Evolutionary conservation across 2,797 vertebrate species (phyloP).

Genomic region (Knipowitschia caucasica): DNA sequence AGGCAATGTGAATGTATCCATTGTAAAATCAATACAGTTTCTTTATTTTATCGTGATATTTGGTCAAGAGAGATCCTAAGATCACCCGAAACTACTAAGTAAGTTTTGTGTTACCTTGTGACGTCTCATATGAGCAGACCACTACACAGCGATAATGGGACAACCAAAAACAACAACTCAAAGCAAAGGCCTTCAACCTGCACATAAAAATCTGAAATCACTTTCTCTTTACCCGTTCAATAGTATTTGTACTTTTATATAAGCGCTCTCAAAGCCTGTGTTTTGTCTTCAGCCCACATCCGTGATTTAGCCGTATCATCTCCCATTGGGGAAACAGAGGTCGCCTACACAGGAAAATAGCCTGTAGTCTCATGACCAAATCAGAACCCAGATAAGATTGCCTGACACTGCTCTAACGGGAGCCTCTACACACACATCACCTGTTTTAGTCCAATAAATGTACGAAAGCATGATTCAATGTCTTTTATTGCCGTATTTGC

Average conservation of each 20-base stretch:
- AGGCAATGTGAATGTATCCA: no score
- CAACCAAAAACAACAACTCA: no score
- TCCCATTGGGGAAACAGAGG: constrained; percentile 54
- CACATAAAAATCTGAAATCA: no score
- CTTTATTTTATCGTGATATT: no score
- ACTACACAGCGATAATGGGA: no score
- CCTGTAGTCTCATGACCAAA: constrained; percentile 42
- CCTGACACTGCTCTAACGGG: constrained; percentile 24
- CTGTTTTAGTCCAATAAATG: constrained; percentile 43
- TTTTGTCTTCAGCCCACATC: constrained; percentile 26
- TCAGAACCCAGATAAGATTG: constrained; percentile 41
- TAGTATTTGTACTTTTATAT: background rate
- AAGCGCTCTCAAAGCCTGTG: constrained; percentile 6
- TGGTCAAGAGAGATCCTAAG: no score
- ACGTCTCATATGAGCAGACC: no score
- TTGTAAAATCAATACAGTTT: no score
- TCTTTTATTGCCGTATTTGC: constrained; percentile 43
- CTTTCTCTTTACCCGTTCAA: background rate
- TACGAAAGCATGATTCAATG: constrained; percentile 42
- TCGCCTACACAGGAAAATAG: constrained; percentile 52
- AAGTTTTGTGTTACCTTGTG: no score
- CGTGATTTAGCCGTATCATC: constrained; percentile 42
- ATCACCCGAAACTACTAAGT: no score
- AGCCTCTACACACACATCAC: constrained; percentile 48
- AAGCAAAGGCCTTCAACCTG: no score